phyloP scores from a whole-genome alignment of 2,113 vertebrate species.

The human (Homo sapiens) region GRCh38 chr15:23670001-23670500 shows the following conservation, averaged over 20 bases:
- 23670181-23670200: not conserved
- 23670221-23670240: not conserved
- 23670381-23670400: not conserved
- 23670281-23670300: not conserved
- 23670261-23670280: not conserved
- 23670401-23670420: not conserved
- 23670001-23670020: constrained; percentile 34
- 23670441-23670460: not conserved
- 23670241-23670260: not conserved
- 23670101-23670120: not conserved
- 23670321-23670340: not conserved
- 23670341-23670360: not conserved
- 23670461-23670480: not conserved
- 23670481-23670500: too few species aligned
- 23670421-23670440: not conserved
- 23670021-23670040: not conserved
- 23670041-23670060: constrained; percentile 49
- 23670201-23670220: constrained; percentile 39
- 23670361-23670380: not conserved
- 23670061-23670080: not conserved
- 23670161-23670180: constrained; percentile 41
- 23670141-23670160: constrained; percentile 43
- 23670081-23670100: constrained; percentile 26
- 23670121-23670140: constrained; percentile 44
- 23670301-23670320: not conserved